Percentiles rank a stretch among this genome's conserved stretches.
Conservation (phyloP, 2,113 vertebrate species). For the Lasiurus borealis region DNA sequence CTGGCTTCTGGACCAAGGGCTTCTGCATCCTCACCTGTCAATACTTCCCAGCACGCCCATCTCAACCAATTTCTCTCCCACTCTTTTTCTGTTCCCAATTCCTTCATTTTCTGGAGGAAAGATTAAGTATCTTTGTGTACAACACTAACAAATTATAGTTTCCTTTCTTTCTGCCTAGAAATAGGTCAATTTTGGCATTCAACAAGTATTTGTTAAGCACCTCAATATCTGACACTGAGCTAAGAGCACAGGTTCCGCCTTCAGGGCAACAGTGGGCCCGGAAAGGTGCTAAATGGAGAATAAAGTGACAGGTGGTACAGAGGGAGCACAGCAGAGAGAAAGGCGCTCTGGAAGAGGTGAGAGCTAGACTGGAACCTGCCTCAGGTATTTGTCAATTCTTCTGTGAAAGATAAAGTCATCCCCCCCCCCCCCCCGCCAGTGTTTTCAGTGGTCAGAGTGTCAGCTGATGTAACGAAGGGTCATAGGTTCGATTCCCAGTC, state of each 20-base stretch:
- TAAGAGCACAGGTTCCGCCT: not conserved
- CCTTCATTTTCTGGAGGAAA: not conserved
- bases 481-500: no score
- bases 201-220: not conserved
- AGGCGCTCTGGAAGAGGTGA: not conserved
- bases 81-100: not conserved
- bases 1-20: not conserved
- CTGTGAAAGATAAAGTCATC: not conserved
- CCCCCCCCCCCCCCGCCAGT: no score
- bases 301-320: not conserved
- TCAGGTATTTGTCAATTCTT: not conserved
- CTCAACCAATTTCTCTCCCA: not conserved
- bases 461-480: no score
- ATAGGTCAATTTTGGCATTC: not conserved
- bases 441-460: no score
- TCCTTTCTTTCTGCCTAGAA: slow-evolving; percentile 3
- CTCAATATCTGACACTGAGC: not conserved
- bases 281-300: not conserved
- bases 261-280: not conserved
- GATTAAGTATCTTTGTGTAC: not conserved
- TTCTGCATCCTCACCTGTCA: not conserved
- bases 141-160: not conserved
- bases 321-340: not conserved
- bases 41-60: not conserved
- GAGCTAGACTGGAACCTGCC: not conserved